Evolutionary conservation across 2,888 invertebrate species (phyloP).

Genomic region (Drosophila mayaguana): DNA sequence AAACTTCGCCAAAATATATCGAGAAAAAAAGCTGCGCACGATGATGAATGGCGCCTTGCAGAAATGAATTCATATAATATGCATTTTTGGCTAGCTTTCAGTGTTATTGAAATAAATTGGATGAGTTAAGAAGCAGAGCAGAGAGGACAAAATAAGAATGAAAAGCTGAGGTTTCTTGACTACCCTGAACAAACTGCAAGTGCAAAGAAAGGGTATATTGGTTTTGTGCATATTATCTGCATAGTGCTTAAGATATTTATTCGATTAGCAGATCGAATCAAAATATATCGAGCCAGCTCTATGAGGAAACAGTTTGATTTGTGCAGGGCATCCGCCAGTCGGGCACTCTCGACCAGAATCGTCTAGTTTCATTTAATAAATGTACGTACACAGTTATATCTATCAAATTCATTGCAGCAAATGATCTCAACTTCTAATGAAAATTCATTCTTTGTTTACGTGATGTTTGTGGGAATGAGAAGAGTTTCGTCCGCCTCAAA

Average conservation of each 20-base stretch:
- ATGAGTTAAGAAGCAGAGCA: too few species aligned
- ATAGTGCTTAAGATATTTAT: neutral
- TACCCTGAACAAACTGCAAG: neutral
- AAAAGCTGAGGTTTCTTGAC: neutral
- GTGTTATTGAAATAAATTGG: conserved; percentile 15
- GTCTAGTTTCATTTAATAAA: neutral
- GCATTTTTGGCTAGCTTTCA: conserved; percentile 10
- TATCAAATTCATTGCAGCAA: neutral
- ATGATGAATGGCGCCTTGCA: conserved; percentile 20
- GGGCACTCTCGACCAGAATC: too few species aligned
- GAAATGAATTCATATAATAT: neutral
- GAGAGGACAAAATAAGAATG: neutral
- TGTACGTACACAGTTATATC: neutral
- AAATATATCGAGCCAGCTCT: neutral
- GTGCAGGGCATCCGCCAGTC: neutral
- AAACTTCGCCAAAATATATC: conserved; percentile 13
- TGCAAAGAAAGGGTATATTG: too few species aligned
- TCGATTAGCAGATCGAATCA: too few species aligned
- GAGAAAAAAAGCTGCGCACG: neutral
- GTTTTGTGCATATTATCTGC: too few species aligned
- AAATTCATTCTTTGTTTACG: neutral
- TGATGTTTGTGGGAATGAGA: neutral
- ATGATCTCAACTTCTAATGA: neutral
- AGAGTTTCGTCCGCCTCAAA: neutral
- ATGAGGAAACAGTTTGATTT: neutral